Evolutionary conservation across 2,888 invertebrate species (phyloP).

Genomic region (Cartodere bifasciata): DNA sequence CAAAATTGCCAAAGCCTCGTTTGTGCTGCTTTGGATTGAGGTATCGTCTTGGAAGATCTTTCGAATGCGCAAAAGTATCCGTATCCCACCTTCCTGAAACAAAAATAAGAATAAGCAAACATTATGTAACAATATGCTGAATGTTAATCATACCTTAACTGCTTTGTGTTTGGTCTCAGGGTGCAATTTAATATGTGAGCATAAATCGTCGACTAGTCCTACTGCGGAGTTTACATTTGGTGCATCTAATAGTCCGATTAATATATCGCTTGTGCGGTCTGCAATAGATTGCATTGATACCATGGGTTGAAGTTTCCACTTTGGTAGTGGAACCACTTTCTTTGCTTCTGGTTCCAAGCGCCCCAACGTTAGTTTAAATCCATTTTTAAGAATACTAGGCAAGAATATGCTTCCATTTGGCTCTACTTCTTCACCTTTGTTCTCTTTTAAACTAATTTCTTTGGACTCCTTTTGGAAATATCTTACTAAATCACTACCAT

Average conservation of each 20-base stretch:
- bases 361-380: constrained; percentile 32
- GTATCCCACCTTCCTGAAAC: constrained; percentile 53
- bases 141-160: constrained; percentile 45
- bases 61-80: constrained; percentile 47
- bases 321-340: constrained; percentile 28
- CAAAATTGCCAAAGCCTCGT: constrained; percentile 51
- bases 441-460: neutral
- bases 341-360: constrained; percentile 22
- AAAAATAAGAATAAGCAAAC: neutral
- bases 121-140: constrained; percentile 1
- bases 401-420: constrained; percentile 21
- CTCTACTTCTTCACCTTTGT: constrained; percentile 3
- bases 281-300: constrained; percentile 43
- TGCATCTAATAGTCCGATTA: too few species aligned
- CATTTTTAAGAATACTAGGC: constrained; percentile 34
- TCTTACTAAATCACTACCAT: constrained; percentile 26
- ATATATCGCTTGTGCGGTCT: too few species aligned
- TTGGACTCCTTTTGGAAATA: constrained; percentile 22
- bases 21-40: constrained; percentile 27
- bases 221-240: too few species aligned
- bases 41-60: constrained; percentile 24
- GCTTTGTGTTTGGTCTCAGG: constrained; percentile 62
- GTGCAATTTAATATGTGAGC: constrained; percentile 58
- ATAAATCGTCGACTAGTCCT: constrained; percentile 54
- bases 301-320: constrained; percentile 36